Percentiles rank a stretch among this genome's conserved stretches.
Evolutionary conservation across 2,888 invertebrate genomes (phyloP).

Genomic region (Hypsopygia costalis): DNA sequence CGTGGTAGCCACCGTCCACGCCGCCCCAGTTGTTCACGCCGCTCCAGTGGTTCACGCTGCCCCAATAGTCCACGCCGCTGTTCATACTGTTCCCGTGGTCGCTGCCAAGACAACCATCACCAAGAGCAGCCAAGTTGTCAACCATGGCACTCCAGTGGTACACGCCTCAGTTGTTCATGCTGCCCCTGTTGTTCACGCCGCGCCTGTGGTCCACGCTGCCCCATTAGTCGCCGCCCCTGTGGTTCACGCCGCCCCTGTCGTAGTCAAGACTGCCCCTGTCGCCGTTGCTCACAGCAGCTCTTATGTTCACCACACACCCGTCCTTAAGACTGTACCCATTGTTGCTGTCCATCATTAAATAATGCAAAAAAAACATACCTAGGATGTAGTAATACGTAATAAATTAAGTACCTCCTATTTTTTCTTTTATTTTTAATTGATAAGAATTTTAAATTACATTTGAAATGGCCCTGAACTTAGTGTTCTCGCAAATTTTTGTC

Average conservation of each 20-base stretch:
- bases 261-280: slow-evolving; percentile 54
- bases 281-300: slow-evolving; percentile 64
- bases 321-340: slow-evolving; percentile 61
- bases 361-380: neutral
- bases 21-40: slow-evolving; percentile 24
- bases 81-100: slow-evolving; percentile 43
- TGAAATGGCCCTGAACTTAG: too few relatives aligned
- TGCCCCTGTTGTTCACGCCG: slow-evolving; percentile 39
- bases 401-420: slow-evolving; percentile 26
- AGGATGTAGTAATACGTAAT: slow-evolving; percentile 15
- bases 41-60: slow-evolving; percentile 54
- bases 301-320: slow-evolving; percentile 52
- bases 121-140: slow-evolving; percentile 69
- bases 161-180: slow-evolving; percentile 37
- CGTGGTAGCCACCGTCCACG: slow-evolving; percentile 47
- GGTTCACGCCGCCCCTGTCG: slow-evolving; percentile 26
- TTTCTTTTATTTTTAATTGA: slow-evolving; percentile 2
- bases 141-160: slow-evolving; percentile 57
- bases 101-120: slow-evolving; percentile 66
- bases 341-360: slow-evolving; percentile 57
- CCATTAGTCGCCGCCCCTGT: slow-evolving; percentile 39
- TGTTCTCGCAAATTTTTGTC: too few relatives aligned
- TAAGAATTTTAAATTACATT: too few relatives aligned
- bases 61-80: slow-evolving; percentile 42
- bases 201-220: slow-evolving; percentile 52